Evolutionary conservation across 2,888 invertebrate genomes (phyloP).

Genomic region (Aporophyla nigra): DNA sequence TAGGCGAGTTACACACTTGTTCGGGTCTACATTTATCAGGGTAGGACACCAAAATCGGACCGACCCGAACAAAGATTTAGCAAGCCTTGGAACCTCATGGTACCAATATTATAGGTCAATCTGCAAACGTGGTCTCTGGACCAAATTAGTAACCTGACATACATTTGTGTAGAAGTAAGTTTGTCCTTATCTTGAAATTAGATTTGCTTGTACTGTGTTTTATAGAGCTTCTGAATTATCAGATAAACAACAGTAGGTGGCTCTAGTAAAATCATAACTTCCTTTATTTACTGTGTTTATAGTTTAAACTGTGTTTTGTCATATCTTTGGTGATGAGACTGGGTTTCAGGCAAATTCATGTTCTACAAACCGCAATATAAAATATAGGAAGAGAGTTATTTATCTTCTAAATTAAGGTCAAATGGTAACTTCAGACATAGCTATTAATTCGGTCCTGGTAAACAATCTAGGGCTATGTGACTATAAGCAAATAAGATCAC

Average conservation of each 20-base stretch:
- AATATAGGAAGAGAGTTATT: background rate
- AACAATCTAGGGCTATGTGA: background rate
- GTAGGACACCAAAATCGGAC: too few relatives aligned
- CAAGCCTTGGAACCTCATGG: background rate
- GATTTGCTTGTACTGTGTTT: background rate
- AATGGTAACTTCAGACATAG: background rate
- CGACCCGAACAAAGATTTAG: too few relatives aligned
- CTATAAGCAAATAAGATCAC: too few relatives aligned
- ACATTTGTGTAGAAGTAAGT: background rate
- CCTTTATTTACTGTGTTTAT: background rate
- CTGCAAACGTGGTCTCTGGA: background rate
- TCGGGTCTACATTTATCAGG: too few relatives aligned
- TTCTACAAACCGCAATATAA: background rate
- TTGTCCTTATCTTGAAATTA: too few relatives aligned
- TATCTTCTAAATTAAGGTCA: background rate
- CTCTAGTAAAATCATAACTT: background rate
- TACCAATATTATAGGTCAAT: background rate
- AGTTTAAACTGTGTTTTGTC: background rate
- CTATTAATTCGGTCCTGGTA: background rate
- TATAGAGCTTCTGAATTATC: background rate
- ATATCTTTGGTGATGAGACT: background rate
- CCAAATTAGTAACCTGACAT: background rate
- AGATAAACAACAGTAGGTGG: background rate
- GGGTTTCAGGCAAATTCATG: background rate
- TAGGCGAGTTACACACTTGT: background rate